phyloP scores from a whole-genome alignment of 2,888 invertebrate genomes.

The Drosophila vallismaia region DNA sequence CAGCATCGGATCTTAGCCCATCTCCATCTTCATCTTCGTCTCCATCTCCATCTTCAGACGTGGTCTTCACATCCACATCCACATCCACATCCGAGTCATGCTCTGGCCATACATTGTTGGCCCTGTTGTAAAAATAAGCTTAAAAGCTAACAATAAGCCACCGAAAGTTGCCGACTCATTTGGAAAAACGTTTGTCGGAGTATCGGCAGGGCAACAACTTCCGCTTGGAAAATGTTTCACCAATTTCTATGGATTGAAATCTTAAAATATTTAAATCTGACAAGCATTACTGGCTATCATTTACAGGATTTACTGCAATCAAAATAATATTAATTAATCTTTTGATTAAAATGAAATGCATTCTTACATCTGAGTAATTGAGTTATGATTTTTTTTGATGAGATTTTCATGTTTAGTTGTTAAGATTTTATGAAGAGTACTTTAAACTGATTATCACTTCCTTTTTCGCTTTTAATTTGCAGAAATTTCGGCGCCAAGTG shows the following conservation, averaged over 20 bases:
- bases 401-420: too few relatives aligned
- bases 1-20: constrained; percentile 17
- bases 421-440: not conserved
- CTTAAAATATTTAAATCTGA: constrained; percentile 3
- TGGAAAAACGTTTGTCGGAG: constrained; percentile 64
- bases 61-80: constrained; percentile 11
- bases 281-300: too few relatives aligned
- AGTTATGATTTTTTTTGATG: not conserved
- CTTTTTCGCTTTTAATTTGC: constrained; percentile 79
- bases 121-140: constrained; percentile 77
- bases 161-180: constrained; percentile 77
- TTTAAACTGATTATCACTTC: constrained; percentile 50
- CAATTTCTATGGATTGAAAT: not conserved
- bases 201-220: constrained; percentile 60
- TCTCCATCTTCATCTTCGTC: constrained; percentile 8
- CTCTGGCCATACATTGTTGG: constrained; percentile 65
- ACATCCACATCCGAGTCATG: constrained; percentile 63
- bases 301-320: too few relatives aligned
- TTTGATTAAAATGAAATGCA: not conserved
- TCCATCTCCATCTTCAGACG: constrained; percentile 4
- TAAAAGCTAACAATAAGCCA: constrained; percentile 77
- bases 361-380: not conserved
- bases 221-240: constrained; percentile 63
- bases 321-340: too few relatives aligned
- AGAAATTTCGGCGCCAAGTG: constrained; percentile 99